Percentiles rank a stretch among this genome's conserved stretches.
These are phyloP conservation scores for Pseudomyrmex sp. DNA, from an alignment of 1,140 invertebrate species.

Conservation along the genomic window DNA sequence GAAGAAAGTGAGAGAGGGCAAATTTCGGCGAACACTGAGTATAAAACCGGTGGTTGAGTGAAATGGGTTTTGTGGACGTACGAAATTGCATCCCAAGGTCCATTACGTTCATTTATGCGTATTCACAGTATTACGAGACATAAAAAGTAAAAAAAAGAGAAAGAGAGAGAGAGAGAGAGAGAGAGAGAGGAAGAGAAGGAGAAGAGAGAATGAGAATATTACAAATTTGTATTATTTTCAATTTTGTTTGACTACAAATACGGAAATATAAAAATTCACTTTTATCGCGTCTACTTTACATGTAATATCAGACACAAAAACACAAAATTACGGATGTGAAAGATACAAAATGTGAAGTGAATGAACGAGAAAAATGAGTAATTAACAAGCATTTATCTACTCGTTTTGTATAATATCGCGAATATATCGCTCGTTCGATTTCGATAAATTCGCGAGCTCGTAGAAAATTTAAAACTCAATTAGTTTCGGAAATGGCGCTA, in stretches of 20 bases:
- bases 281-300: too few species aligned
- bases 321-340: neutral
- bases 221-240: neutral
- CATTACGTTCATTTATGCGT: slow-evolving; percentile 41
- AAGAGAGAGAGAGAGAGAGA: neutral
- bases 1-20: slow-evolving; percentile 12
- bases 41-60: slow-evolving; percentile 41
- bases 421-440: too few species aligned
- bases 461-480: slow-evolving; percentile 40
- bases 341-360: neutral
- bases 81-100: slow-evolving; percentile 42
- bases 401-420: too few species aligned
- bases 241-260: neutral
- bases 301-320: neutral
- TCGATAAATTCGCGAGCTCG: neutral
- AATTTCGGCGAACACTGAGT: slow-evolving; percentile 38
- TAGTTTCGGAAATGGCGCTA: slow-evolving; percentile 44
- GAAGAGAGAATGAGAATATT: neutral
- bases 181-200: neutral
- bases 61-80: slow-evolving; percentile 48
- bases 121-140: slow-evolving; percentile 22
- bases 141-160: neutral
- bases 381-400: too few species aligned
- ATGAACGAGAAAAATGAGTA: too few species aligned
- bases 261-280: too few species aligned